Base-by-base conservation (phyloP, 2,888 invertebrate species). In the Chrysina gloriosa region DNA sequence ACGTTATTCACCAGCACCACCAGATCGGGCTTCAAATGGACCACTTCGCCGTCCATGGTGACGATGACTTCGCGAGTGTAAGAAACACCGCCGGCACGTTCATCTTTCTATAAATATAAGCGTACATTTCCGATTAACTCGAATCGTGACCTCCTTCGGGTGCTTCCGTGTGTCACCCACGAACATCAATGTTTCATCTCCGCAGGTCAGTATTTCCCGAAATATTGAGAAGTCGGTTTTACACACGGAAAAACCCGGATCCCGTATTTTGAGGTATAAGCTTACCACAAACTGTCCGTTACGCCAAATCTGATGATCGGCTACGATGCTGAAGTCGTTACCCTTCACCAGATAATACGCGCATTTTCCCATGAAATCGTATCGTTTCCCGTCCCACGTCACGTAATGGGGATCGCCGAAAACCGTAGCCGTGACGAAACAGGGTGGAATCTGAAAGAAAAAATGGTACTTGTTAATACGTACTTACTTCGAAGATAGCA, bases 281-380 rank as follows among this genome's bases (percentile, higher is more conserved):
- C 63, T 34, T 64, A 64, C 63, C 3, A 50, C 25, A 23, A 50
- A 64, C 21, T 63, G 14, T 16, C 50, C 64, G 7, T 21, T 11
- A 2, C 34, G 3, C 34, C 5, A 50, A 9, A 31, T 50, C 6
- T 50, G 23, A 21, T 50, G 64, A 4, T 50, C 50, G 4, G 64
- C 34, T 50, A 25, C 50, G n/a, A 64, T 39, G 3, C 29, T 23
- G 23, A 64, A 64, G 25, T 50, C 64, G 16, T 11, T 7, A n/a
- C 52, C 64, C 14, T 34, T 50, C 23, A 52, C 50, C 27, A 64
- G 16, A 21, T 64, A 64, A 36, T 64, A 64, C 23, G 25, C 4
- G 21, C 64, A 64, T 36, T 50, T 64, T 50, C 64, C 64, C 64
- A 64, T 64, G 21, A 64, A 64, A 50, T 64, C 64, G 48, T 14